Evolutionary conservation across 37 sponge, comb jelly and placozoan genomes (phyloP).

Genomic region (Amphimedon queenslandica): DNA sequence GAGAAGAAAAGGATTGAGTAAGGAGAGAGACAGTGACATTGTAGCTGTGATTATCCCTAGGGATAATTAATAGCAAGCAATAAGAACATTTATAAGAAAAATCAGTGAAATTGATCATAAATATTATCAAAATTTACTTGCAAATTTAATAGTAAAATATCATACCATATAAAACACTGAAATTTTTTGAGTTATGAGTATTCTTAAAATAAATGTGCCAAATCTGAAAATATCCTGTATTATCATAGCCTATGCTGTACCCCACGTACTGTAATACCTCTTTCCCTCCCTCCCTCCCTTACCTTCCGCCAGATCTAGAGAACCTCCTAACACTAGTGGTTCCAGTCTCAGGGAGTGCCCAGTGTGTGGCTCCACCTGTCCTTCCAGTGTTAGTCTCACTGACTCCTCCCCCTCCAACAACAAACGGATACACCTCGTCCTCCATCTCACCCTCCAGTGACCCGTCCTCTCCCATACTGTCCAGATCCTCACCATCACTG

Average conservation of each 20-base stretch:
- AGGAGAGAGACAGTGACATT: conserved; percentile 31
- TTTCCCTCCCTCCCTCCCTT: no score
- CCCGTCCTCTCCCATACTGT: conserved; percentile 35
- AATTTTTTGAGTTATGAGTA: no score
- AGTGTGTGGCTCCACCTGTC: conserved; percentile 25
- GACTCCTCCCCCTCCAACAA: neutral
- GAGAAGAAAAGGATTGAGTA: conserved; percentile 44
- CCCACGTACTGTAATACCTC: no score
- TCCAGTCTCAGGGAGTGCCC: conserved; percentile 41
- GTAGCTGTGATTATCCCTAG: conserved; percentile 26
- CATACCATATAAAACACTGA: no score
- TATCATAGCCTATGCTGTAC: no score
- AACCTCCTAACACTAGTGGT: conserved; percentile 1
- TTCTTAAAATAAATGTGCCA: no score
- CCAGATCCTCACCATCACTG: conserved; percentile 57
- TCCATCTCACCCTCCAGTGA: conserved; percentile 21
- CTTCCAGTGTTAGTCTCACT: no score
- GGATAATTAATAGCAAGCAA: neutral
- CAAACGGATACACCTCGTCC: conserved; percentile 24
- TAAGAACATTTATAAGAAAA: no score
- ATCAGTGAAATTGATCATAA: neutral
- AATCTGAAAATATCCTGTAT: no score
- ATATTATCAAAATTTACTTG: neutral
- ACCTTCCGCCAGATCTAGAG: conserved; percentile 9
- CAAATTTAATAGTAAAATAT: neutral